Conservation (phyloP, 2,797 vertebrate genomes). For the Malacoraja senta region DNA sequence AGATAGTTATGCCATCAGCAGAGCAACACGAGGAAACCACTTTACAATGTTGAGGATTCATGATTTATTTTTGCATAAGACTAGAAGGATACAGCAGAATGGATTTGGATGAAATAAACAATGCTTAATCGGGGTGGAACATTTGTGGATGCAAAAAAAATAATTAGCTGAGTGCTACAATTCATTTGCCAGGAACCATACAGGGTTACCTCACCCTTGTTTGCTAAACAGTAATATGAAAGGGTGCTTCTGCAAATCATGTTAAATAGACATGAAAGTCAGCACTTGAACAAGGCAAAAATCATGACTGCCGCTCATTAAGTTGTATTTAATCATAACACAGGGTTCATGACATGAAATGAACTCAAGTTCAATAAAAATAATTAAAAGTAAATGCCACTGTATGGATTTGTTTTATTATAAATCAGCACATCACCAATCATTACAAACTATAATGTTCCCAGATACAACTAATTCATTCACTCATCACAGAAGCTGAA, state of each 20-base stretch:
- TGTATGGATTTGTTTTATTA: slow-evolving; percentile 69
- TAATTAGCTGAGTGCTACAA: neutral
- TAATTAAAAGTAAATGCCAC: slow-evolving; percentile 86
- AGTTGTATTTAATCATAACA: slow-evolving; percentile 78
- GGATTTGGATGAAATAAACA: neutral
- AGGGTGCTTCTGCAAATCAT: neutral
- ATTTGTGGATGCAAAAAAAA: neutral
- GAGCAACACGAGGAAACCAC: neutral
- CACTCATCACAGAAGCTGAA: slow-evolving; percentile 64
- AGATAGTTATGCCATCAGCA: too few species aligned
- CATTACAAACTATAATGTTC: slow-evolving; percentile 77
- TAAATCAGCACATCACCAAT: slow-evolving; percentile 74
- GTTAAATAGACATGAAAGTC: neutral
- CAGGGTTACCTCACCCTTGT: neutral
- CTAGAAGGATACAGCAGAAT: neutral
- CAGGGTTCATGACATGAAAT: slow-evolving; percentile 74
- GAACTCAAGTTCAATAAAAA: slow-evolving; percentile 77
- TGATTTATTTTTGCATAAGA: neutral
- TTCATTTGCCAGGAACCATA: neutral
- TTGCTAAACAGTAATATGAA: neutral
- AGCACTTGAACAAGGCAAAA: neutral
- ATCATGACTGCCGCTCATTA: slow-evolving; percentile 77
- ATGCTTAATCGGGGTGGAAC: neutral
- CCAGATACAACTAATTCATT: slow-evolving; percentile 74
- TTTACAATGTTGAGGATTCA: neutral